Evolutionary conservation across 2,797 vertebrate genomes (phyloP).

Genomic region (Columba guinea): DNA sequence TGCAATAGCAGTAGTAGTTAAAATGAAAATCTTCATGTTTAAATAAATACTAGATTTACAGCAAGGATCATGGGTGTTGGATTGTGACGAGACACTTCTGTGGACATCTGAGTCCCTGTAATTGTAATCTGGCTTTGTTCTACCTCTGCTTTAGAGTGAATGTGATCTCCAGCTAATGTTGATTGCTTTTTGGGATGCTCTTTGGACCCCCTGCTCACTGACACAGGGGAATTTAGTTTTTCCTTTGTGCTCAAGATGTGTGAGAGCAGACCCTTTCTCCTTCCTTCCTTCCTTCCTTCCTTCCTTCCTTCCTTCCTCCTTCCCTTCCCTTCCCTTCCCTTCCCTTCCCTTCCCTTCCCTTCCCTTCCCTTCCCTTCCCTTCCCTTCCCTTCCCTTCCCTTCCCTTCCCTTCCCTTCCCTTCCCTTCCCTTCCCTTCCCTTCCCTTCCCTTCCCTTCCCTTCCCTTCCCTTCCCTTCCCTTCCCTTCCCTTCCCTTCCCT

Average conservation of each 20-base stretch:
- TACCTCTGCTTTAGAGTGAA: not conserved
- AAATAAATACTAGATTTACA: slow-evolving; percentile 41
- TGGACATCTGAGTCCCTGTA: not conserved
- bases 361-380: no score
- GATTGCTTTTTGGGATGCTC: not conserved
- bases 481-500: no score
- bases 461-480: no score
- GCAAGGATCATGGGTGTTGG: slow-evolving; percentile 1
- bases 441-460: no score
- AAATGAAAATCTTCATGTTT: slow-evolving; percentile 28
- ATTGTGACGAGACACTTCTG: not conserved
- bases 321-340: no score
- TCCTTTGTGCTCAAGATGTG: not conserved
- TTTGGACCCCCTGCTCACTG: not conserved
- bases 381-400: no score
- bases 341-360: no score
- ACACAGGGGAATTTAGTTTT: not conserved
- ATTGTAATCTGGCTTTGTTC: not conserved
- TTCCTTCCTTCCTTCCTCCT: no score
- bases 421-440: no score
- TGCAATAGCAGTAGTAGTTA: slow-evolving; percentile 1
- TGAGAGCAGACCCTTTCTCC: not conserved
- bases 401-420: no score
- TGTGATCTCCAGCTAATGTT: not conserved
- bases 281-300: no score